A percentile compares a stretch with the other conserved stretches of the same genome.
These are phyloP conservation scores for Drosophila melanogaster DNA, from an alignment of 1,140 invertebrate genomes.

Conservation along the genomic window DNA sequence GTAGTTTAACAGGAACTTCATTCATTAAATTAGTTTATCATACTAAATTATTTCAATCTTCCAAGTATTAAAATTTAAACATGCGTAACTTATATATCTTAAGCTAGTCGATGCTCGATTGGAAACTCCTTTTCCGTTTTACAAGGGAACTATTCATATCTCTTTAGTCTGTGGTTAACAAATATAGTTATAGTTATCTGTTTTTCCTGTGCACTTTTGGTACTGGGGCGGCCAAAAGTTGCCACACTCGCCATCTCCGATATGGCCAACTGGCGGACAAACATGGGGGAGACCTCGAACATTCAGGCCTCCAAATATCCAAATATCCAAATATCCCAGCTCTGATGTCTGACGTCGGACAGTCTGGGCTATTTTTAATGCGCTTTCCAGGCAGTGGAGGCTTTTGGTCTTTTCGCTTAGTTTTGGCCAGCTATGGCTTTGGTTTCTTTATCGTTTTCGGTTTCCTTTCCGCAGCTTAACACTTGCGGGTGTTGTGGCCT, in stretches of 20 bases:
- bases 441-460: conserved; percentile 44
- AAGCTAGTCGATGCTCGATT: too few relatives aligned
- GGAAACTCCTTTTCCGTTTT: too few relatives aligned
- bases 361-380: conserved; percentile 77
- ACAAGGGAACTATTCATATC: neutral
- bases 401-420: conserved; percentile 25
- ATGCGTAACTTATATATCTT: too few relatives aligned
- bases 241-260: conserved; percentile 75
- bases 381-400: conserved; percentile 64
- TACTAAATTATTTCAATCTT: too few relatives aligned
- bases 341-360: conserved; percentile 50
- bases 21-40: too few relatives aligned
- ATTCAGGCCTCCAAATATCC: conserved; percentile 45
- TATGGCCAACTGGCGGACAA: conserved; percentile 66
- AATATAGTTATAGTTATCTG: too few relatives aligned
- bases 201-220: conserved; percentile 23
- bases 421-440: conserved; percentile 18
- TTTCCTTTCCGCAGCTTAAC: conserved; percentile 77
- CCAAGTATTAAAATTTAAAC: too few relatives aligned
- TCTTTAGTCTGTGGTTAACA: neutral
- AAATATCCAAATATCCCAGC: conserved; percentile 31
- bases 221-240: conserved; percentile 28
- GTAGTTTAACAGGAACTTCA: too few relatives aligned
- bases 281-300: conserved; percentile 45
- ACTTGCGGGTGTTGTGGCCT: conserved; percentile 80